These are phyloP conservation scores for Ephialtes manifestator DNA, from an alignment of 2,888 invertebrate genomes.

Conservation along the genomic window DNA sequence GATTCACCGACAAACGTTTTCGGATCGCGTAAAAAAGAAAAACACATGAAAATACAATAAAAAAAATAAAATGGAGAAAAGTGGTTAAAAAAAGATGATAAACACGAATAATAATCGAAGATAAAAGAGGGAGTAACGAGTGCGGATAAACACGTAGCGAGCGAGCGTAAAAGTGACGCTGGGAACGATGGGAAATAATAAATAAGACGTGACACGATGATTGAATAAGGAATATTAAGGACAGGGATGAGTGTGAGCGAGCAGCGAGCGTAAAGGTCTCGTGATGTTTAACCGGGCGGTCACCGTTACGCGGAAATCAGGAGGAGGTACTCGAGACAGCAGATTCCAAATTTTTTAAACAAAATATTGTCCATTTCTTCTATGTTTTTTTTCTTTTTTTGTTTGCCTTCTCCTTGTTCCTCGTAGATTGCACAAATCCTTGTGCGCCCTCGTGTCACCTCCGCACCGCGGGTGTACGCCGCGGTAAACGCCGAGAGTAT, in stretches of 20 bases:
- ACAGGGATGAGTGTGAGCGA: constrained; percentile 68
- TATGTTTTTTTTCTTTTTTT: neutral
- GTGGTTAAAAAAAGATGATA: constrained; percentile 1
- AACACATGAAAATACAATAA: constrained; percentile 13
- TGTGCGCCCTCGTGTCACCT: constrained; percentile 74
- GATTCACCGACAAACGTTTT: constrained; percentile 5
- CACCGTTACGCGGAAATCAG: constrained; percentile 72
- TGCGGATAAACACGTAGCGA: constrained; percentile 82
- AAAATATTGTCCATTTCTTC: neutral
- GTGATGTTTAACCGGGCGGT: constrained; percentile 67
- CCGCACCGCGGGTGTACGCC: constrained; percentile 48
- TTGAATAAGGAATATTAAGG: constrained; percentile 46
- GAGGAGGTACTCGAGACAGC: constrained; percentile 69
- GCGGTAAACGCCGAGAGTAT: constrained; percentile 26
- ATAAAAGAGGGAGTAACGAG: constrained; percentile 51
- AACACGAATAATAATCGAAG: neutral
- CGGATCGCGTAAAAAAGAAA: constrained; percentile 36
- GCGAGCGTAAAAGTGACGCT: constrained; percentile 80
- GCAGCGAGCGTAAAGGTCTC: constrained; percentile 79
- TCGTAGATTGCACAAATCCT: constrained; percentile 71
- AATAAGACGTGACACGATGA: constrained; percentile 41
- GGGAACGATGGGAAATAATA: constrained; percentile 75
- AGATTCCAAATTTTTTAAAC: constrained; percentile 6
- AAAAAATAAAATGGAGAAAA: constrained; percentile 35
- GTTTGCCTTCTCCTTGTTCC: constrained; percentile 8